Conservation (phyloP, 2,888 invertebrate genomes). For the Coelopa pilipes region DNA sequence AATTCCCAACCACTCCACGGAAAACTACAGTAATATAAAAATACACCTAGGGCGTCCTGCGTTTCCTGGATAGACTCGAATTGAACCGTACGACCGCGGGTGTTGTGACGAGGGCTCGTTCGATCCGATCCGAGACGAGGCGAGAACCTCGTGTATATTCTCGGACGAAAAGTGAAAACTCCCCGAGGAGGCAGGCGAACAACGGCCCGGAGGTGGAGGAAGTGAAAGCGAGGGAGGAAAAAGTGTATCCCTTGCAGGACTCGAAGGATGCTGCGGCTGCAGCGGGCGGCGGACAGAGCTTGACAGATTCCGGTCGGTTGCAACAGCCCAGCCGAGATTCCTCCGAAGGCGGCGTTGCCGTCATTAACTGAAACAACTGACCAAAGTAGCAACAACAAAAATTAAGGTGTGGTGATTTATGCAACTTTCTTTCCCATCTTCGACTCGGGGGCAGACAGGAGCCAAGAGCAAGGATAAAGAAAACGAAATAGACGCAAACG, state of each 20-base stretch:
- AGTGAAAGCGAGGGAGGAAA: slow-evolving; percentile 26
- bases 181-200: not conserved
- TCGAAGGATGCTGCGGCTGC: slow-evolving; percentile 19
- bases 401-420: slow-evolving; percentile 66
- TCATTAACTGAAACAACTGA: not conserved
- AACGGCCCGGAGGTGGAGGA: not conserved
- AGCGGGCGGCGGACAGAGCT: not conserved
- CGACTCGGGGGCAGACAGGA: slow-evolving; percentile 35
- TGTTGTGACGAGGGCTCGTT: not conserved
- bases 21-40: slow-evolving; percentile 28
- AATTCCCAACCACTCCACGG: slow-evolving; percentile 34
- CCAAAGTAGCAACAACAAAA: slow-evolving; percentile 40
- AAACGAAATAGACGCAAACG: slow-evolving; percentile 31
- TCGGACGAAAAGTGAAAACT: slow-evolving; percentile 27
- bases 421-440: slow-evolving; percentile 51
- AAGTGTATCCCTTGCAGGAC: slow-evolving; percentile 33
- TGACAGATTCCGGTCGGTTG: too few relatives aligned
- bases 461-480: slow-evolving; percentile 31
- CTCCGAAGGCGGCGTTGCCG: not conserved
- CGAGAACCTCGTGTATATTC: not conserved
- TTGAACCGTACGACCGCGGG: not conserved
- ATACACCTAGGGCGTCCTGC: not conserved
- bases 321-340: too few relatives aligned
- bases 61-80: not conserved
- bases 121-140: not conserved